These are phyloP conservation scores for Parambassis ranga DNA, from an alignment of 2,797 vertebrate genomes.

Conservation along the genomic window DNA sequence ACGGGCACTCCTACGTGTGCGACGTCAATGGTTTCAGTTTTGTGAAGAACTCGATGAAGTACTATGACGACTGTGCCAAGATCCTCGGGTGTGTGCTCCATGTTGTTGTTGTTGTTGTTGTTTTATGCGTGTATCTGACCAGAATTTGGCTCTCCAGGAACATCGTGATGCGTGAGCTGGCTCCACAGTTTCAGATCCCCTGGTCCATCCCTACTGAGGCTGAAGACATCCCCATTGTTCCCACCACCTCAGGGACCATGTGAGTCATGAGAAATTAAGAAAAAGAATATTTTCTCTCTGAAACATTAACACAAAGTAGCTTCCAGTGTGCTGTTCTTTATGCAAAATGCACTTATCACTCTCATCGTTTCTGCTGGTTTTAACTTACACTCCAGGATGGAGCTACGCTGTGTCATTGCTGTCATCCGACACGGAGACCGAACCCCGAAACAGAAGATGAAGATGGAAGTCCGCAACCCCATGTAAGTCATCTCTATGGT, in stretches of 20 bases:
- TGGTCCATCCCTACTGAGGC: conserved; percentile 99
- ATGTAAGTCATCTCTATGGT: conserved; percentile 76
- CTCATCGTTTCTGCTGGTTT: no score
- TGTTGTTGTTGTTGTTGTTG: background rate
- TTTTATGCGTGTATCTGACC: no score
- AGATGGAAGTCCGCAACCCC: conserved; percentile 97
- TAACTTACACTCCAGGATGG: conserved; percentile 86
- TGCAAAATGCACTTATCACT: no score
- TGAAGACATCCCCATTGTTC: conserved; percentile 98
- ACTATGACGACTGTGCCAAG: conserved; percentile 99
- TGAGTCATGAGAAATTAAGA: no score
- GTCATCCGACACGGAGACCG: conserved; percentile 96
- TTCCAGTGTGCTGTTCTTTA: no score
- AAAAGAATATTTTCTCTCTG: no score
- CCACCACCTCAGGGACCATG: conserved; percentile 99
- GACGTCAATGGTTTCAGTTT: conserved; percentile 99
- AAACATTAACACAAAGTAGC: no score
- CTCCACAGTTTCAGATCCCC: conserved; percentile 97
- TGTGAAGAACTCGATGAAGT: conserved; percentile 99
- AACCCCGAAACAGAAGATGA: conserved; percentile 99
- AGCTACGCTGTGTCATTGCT: conserved; percentile 96
- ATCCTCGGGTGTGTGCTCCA: conserved; percentile 99
- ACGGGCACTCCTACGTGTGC: conserved; percentile 96
- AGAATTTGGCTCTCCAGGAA: conserved; percentile 85
- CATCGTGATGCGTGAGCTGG: conserved; percentile 97